Evolutionary conservation across 2,888 invertebrate genomes (phyloP), one percentile per base, ranked within the genome.

Genomic region (Plebejus argus): DNA sequence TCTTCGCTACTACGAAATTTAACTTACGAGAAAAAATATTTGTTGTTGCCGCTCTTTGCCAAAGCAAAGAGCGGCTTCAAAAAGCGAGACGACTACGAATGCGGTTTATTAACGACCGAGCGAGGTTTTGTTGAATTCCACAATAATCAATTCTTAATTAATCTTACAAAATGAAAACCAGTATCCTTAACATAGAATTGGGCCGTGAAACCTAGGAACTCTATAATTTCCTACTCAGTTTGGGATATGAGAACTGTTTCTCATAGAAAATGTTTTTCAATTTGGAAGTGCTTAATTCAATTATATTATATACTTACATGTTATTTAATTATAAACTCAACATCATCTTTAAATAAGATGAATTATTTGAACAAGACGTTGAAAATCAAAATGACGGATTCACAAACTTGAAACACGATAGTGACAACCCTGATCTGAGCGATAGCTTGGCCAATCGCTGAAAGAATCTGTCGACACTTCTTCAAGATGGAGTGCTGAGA

Each of bases 381-480:
- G 28, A 28, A 28, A 28, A 28, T 28, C 28, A 28, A 28, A 28
- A 1, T 28, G n/a, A 28, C 28, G 0, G 28, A 2, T 28, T 28
- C 28, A 28, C 15, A 15, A 1, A 39, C 0, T 71, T 39, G 45
- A 45, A 39, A 39, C 28, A 74, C 18, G n/a, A 6, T 1, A 66
- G 45, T 28, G 74, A 18, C 81, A 82, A 70, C 82, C 81, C 82
- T 82, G 70, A 33, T 45, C n/a, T 71, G 76, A 83, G 70, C 56
- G 39, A 20, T 71, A 82, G 82, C 82, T 83, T 83, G 80, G 83
- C 85, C 86, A 86, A 87, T 88, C 85, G 84, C 81, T 82, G 81
- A 81, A 84, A 88, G 88, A 87, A 88, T 87, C 85, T 83, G 85
- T 84, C 83, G 82, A 82, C 83, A 81, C 80, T 80, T 82, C 82